Conservation (phyloP, 2,113 vertebrate species). For the Eira barbara region DNA sequence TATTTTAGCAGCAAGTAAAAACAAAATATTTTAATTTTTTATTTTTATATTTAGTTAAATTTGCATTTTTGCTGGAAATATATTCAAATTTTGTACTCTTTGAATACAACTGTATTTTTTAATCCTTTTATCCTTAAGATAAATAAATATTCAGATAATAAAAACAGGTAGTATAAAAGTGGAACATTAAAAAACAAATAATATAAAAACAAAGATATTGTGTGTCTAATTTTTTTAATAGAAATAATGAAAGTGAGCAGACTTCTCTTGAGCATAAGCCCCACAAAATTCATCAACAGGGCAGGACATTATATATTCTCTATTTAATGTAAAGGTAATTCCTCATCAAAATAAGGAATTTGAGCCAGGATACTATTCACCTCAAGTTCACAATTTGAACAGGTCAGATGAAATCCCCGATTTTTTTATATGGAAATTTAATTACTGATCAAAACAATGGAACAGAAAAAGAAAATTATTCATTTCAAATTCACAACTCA, state of each 20-base stretch:
- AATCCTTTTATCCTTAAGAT: not conserved
- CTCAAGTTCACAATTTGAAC: not conserved
- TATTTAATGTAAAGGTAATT: slow-evolving; percentile 21
- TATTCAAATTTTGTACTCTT: not conserved
- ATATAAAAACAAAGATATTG: not conserved
- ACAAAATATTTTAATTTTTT: not conserved
- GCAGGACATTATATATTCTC: not conserved
- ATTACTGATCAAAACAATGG: not conserved
- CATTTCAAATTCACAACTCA: not conserved
- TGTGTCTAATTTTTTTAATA: not conserved
- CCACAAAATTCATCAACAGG: not conserved
- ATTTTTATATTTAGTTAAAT: not conserved
- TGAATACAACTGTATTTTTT: not conserved
- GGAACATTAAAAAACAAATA: not conserved
- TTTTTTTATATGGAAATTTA: not conserved
- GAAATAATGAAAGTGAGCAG: not conserved
- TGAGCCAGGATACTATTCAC: not conserved
- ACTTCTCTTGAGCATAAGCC: not conserved
- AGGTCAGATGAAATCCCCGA: not conserved
- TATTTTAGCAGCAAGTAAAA: not conserved
- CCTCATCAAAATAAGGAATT: not conserved
- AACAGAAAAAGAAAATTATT: not conserved
- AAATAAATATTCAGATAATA: not conserved
- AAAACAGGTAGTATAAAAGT: not conserved
- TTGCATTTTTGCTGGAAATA: not conserved